A percentile compares a stretch with the other conserved stretches of the same genome.
Evolutionary conservation across 2,113 vertebrate genomes (phyloP).

Genomic region (Accipiter virgatus): DNA sequence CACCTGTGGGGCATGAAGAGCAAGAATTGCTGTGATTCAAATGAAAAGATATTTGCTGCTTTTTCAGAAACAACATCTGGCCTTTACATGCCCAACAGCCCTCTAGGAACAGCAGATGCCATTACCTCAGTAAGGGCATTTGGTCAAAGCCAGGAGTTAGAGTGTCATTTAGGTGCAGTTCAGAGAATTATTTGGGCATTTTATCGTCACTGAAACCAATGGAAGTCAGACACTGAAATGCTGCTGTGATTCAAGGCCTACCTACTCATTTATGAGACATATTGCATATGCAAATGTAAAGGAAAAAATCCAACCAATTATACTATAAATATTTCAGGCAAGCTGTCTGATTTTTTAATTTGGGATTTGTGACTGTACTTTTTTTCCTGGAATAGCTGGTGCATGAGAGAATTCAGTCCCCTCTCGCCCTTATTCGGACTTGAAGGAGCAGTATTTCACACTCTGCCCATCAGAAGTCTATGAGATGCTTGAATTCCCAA

Average conservation of each 20-base stretch:
- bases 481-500: neutral
- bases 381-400: neutral
- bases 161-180: neutral
- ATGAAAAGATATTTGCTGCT: neutral
- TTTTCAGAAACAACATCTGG: neutral
- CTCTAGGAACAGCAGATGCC: neutral
- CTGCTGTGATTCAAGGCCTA: neutral
- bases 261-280: neutral
- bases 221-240: neutral
- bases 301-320: neutral
- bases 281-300: neutral
- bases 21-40: neutral
- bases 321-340: neutral
- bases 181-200: neutral
- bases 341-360: neutral
- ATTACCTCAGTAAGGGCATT: neutral
- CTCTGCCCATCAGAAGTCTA: neutral
- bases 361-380: neutral
- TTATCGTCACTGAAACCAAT: neutral
- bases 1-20: fast-evolving
- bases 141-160: neutral
- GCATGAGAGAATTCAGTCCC: neutral
- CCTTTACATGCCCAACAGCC: neutral
- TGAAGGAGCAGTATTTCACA: neutral
- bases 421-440: neutral